Base-by-base conservation (phyloP, 2,888 invertebrate species). In the Autographa gamma region DNA sequence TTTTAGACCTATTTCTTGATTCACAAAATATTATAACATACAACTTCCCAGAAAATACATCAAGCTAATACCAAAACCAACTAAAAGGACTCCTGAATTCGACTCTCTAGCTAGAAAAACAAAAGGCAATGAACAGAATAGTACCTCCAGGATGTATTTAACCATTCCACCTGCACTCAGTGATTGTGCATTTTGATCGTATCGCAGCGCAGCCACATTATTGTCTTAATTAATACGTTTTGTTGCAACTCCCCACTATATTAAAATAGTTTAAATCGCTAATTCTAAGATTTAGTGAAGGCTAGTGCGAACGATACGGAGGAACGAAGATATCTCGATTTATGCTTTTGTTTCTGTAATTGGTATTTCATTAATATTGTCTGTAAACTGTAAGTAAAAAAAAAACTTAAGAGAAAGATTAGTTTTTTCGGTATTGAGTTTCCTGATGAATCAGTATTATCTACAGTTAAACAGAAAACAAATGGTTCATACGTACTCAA, bases 171-270 rank as follows among this genome's bases (percentile, higher is more conserved):
- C 77, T 75, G 79, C 38, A 31, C 48, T 6, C 41, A 64, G 48
- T 66, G 70, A 73, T 77, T 81, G 63, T 69, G 66, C 62, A 66
- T 48, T 41, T n/a, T 41, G 82, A 82, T 83, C 59, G 68, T 77
- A 82, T 83, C 82, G 48, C 18, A 19, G n/a, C 38, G 19, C 83
- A 74, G 83, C 85, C 89, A 87, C 88, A 89, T 90, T 89, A 93
- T 91, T 89, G 89, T 88, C 89, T 93, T 93, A 93, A 93, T 93
- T 93, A 92, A 93, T 90, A 90, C 89, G 91, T 93, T 90, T 89
- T 85, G 86, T 86, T 79, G 74, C 73, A 73, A 69, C 71, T 74
- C 65, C 60, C 34, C 32, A 71, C 69, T 71, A 77, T 79, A 82
- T 83, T 85, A 83, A 83, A 81, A 82, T 77, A 76, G 80, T 84